Evolutionary conservation across 2,113 vertebrate genomes (phyloP).

Genomic region (Dryoscopus gambensis): DNA sequence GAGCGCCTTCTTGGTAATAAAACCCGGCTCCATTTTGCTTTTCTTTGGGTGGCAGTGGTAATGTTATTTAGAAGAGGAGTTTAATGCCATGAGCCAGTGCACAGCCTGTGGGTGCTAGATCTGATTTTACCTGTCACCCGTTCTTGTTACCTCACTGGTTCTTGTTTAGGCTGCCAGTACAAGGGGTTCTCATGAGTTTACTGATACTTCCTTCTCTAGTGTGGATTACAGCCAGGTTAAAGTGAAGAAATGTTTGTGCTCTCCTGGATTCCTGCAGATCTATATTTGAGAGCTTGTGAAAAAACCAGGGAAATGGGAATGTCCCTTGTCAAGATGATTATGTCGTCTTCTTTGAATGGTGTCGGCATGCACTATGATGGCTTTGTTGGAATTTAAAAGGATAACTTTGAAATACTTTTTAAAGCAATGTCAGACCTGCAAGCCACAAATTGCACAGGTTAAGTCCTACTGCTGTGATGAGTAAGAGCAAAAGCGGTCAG

Average conservation of each 20-base stretch:
- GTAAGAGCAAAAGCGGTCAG: neutral
- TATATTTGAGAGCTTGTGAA: neutral
- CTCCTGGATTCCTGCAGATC: neutral
- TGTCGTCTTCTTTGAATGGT: neutral
- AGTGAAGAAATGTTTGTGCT: neutral
- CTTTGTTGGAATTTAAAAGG: neutral
- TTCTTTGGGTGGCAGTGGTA: neutral
- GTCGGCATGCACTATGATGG: fast-evolving
- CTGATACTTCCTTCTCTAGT: neutral
- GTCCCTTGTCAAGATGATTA: neutral
- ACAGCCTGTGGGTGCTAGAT: neutral
- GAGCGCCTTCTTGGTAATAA: neutral
- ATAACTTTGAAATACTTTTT: neutral
- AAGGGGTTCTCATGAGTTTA: neutral
- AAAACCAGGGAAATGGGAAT: neutral
- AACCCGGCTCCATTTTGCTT: slow-evolving; percentile 4
- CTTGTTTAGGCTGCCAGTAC: neutral
- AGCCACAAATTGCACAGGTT: neutral
- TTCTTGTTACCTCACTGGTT: neutral
- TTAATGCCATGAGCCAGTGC: neutral
- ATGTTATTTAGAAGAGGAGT: neutral
- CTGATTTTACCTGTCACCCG: neutral
- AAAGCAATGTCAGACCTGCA: neutral
- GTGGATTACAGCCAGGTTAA: neutral
- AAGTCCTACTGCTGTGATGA: neutral